Evolutionary conservation across 1,140 invertebrate genomes (phyloP).

Genomic region (Apolygus lucorum): DNA sequence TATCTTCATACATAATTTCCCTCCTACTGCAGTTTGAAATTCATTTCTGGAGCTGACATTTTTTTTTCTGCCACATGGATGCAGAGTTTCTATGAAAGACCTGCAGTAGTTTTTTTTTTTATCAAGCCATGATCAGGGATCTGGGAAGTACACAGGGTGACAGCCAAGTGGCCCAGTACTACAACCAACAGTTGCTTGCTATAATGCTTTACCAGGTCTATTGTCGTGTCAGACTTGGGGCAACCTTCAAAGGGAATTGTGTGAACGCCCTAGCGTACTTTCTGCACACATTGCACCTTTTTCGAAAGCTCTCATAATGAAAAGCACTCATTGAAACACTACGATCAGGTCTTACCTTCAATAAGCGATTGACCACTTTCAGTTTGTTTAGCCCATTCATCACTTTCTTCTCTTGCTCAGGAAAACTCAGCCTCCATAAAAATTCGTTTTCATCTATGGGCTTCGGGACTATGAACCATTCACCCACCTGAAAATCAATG

Average conservation of each 20-base stretch:
- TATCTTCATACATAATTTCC: too few relatives aligned
- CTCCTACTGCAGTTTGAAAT: too few relatives aligned
- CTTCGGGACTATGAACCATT: background rate
- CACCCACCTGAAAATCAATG: background rate
- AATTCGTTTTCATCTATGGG: background rate
- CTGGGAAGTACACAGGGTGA: too few relatives aligned
- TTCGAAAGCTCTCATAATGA: background rate
- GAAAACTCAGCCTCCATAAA: constrained; percentile 1
- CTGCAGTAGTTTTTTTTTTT: too few relatives aligned
- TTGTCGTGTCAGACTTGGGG: background rate
- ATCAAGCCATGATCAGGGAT: too few relatives aligned
- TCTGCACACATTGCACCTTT: background rate
- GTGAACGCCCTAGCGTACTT: background rate
- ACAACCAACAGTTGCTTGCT: too few relatives aligned
- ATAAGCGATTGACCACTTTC: background rate
- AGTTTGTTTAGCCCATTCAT: background rate
- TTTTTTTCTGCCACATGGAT: too few relatives aligned
- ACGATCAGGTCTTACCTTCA: background rate
- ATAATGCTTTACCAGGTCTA: background rate
- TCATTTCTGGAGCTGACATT: too few relatives aligned
- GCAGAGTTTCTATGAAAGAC: too few relatives aligned
- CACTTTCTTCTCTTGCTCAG: background rate
- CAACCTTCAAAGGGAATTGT: background rate
- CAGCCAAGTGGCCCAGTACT: too few relatives aligned
- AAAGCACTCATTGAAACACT: background rate